Evolutionary conservation across 2,888 invertebrate species (phyloP), one percentile per base, ranked within the genome.

Genomic region (Hirtodrosophila cameraria): DNA sequence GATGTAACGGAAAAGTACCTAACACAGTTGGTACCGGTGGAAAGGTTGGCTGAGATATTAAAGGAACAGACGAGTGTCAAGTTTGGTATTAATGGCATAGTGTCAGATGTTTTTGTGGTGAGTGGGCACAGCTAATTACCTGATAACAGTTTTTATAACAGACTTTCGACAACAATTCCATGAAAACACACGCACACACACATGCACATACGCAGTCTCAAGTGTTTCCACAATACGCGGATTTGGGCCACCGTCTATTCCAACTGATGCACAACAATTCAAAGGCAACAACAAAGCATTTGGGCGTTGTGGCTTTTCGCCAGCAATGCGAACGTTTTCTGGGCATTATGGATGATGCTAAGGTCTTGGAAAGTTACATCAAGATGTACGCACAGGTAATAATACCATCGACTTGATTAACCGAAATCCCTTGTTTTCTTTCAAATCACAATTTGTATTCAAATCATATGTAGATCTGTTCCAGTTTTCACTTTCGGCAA

Each of bases 151-250:
- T 55, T 48, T 61, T 60, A 59, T 71, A 61, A 16, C 39, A 27
- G 16, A n/a, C n/a, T n/a, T 31, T 54, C 27, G 9, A 50, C 15
- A 15, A 31, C 27, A 12, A 15, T 61, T 63, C 16, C 12, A 30
- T 68, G 39, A 31, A 18, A 30, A 35, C 39, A 53, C 55, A 25
- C 43, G 18, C 36, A 35, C 39, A 53, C 55, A 25, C 43, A 25
- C 39, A 18, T 36, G 31, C 30, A 27, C 41, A 13, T 33, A 11
- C 11, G 35, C 91, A 95, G 94, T 93, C 93, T 80, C 95, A 95
- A 90, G 92, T 97, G 69, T 96, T 96, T 90, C 95, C 96, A n/a
- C 93, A 93, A 88, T 95, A 96, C 89, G 93, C 93, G 2, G 94
- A 95, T 73, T 92, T 96, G 78, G 95, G 94, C 1, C 92, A 93